Percentiles rank a stretch among this genome's conserved stretches.
These are phyloP conservation scores for Sclerurus mexicanus DNA, from an alignment of 2,113 vertebrate genomes.

Conservation along the genomic window DNA sequence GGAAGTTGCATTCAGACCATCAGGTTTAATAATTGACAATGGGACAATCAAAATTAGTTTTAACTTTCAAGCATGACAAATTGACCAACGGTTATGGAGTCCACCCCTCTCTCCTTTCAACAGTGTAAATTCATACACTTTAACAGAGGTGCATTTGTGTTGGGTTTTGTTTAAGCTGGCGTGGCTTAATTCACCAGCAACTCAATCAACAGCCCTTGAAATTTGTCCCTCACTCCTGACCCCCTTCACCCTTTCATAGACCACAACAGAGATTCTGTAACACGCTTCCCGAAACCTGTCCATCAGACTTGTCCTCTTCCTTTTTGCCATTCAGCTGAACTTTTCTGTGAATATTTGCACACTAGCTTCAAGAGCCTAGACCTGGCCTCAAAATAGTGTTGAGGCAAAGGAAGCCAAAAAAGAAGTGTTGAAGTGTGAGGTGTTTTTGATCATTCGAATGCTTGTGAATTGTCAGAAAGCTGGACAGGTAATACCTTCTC, in stretches of 20 bases:
- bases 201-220: not conserved
- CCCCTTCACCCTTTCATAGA: not conserved
- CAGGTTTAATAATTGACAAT: not conserved
- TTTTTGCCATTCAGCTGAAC: not conserved
- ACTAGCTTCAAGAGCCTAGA: not conserved
- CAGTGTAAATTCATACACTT: not conserved
- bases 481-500: constrained; percentile 45
- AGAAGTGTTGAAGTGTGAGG: not conserved
- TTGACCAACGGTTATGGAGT: not conserved
- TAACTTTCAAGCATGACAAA: not conserved
- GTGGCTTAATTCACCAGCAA: not conserved
- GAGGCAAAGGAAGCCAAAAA: not conserved
- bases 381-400: not conserved
- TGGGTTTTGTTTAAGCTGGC: not conserved
- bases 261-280: not conserved
- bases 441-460: not conserved
- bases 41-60: not conserved
- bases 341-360: not conserved
- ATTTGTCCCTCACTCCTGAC: not conserved
- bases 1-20: not conserved
- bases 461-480: constrained; percentile 12
- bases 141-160: not conserved
- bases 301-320: not conserved
- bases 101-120: not conserved
- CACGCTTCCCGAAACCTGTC: not conserved